Evolutionary conservation across 2,888 invertebrate species (phyloP).

Genomic region (Mermis nigrescens): DNA sequence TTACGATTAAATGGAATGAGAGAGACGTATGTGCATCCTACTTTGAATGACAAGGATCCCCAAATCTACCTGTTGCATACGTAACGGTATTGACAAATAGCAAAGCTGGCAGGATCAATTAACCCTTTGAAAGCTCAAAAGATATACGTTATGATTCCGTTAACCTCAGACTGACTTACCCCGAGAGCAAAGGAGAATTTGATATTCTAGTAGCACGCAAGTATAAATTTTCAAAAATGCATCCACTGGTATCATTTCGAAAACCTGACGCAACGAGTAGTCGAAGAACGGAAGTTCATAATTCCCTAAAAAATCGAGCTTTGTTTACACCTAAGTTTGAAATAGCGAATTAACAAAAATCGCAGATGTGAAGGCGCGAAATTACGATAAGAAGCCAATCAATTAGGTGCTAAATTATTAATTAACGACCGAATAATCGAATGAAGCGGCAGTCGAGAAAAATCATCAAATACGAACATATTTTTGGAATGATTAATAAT

Average conservation of each 20-base stretch:
- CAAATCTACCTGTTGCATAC: no score
- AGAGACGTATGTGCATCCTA: no score
- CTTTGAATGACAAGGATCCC: no score
- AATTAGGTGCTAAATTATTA: not conserved
- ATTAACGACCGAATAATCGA: not conserved
- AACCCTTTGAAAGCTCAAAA: not conserved
- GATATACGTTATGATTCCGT: not conserved
- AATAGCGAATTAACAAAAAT: no score
- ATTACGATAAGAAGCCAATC: not conserved
- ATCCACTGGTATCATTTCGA: conserved; percentile 70
- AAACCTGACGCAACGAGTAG: conserved; percentile 68
- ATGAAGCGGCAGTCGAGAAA: no score
- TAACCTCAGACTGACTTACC: conserved; percentile 45
- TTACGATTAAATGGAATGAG: no score
- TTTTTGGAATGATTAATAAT: no score
- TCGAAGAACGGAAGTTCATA: conserved; percentile 80
- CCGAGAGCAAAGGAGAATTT: conserved; percentile 74
- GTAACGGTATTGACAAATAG: not conserved
- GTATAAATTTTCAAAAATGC: conserved; percentile 78
- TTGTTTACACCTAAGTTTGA: not conserved
- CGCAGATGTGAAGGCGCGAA: no score
- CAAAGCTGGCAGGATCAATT: not conserved
- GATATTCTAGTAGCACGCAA: conserved; percentile 83
- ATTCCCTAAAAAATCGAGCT: conserved; percentile 24
- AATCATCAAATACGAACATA: no score